Percentiles rank a stretch among this genome's conserved stretches.
These are phyloP conservation scores for Drosophila gaucha DNA, from an alignment of 2,888 invertebrate species.

Conservation along the genomic window DNA sequence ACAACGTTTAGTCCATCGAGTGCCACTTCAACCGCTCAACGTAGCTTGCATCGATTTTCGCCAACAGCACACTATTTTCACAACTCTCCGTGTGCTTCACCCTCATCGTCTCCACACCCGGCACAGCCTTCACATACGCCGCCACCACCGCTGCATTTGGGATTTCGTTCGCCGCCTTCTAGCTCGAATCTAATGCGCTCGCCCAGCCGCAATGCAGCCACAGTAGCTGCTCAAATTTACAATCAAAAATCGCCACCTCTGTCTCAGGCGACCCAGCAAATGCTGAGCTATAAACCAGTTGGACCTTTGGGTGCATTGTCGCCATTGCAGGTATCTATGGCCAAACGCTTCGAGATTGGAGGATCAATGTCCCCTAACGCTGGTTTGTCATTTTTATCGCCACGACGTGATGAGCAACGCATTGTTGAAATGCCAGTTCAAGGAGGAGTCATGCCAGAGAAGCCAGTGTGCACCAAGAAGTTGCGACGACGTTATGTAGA, in stretches of 20 bases:
- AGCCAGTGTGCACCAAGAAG: conserved; percentile 84
- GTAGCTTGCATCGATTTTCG: conserved; percentile 71
- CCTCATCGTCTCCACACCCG: conserved; percentile 83
- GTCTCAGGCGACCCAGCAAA: conserved; percentile 81
- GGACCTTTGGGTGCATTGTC: conserved; percentile 83
- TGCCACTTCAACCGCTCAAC: conserved; percentile 51
- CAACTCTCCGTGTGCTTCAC: conserved; percentile 84
- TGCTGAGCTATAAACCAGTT: conserved; percentile 82
- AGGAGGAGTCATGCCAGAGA: conserved; percentile 80
- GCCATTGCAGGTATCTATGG: conserved; percentile 83
- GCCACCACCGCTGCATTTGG: conserved; percentile 64
- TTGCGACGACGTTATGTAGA: conserved; percentile 84
- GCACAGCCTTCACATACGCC: conserved; percentile 67
- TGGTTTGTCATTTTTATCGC: conserved; percentile 82
- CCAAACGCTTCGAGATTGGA: conserved; percentile 82
- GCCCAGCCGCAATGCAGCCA: conserved; percentile 76
- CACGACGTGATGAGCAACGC: conserved; percentile 83
- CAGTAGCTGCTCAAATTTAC: conserved; percentile 63
- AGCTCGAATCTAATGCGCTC: conserved; percentile 80
- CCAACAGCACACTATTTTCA: conserved; percentile 81
- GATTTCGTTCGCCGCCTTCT: conserved; percentile 82
- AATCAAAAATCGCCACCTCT: conserved; percentile 82
- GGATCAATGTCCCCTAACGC: conserved; percentile 83
- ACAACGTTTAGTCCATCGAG: conserved; percentile 46
- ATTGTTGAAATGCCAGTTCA: conserved; percentile 82